These are phyloP conservation scores for Vanacampus margaritifer DNA, from an alignment of 2,113 vertebrate species.

Conservation along the genomic window DNA sequence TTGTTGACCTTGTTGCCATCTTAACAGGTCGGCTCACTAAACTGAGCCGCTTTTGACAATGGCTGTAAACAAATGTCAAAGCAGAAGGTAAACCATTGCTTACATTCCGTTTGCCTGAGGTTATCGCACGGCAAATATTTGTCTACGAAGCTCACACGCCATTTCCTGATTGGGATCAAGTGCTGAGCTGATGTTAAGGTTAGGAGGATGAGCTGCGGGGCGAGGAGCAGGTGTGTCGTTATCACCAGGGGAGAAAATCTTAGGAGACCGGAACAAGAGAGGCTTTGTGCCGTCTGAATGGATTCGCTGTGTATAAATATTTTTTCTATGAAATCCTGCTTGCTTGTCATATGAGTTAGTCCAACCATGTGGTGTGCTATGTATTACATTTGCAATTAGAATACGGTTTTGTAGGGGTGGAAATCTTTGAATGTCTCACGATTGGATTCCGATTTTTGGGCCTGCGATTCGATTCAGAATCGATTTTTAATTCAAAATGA, in stretches of 20 bases:
- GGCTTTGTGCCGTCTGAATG: no score
- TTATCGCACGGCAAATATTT: background rate
- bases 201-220: constrained; percentile 2
- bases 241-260: constrained; percentile 2
- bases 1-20: background rate
- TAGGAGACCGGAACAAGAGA: background rate
- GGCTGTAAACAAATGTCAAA: background rate
- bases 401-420: no score
- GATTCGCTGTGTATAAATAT: no score
- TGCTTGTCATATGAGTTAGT: no score
- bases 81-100: background rate
- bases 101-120: background rate
- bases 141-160: background rate
- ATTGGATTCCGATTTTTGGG: no score
- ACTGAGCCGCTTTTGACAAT: background rate
- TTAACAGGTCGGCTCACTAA: background rate
- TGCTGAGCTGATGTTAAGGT: background rate
- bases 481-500: no score
- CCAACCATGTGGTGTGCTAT: background rate
- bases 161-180: constrained; percentile 12
- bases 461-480: no score
- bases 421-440: no score
- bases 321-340: no score
- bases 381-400: background rate
- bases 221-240: constrained; percentile 30